Evolutionary conservation across 92 coral and sea anemone genomes (phyloP).

Genomic region (Montipora capitata): DNA sequence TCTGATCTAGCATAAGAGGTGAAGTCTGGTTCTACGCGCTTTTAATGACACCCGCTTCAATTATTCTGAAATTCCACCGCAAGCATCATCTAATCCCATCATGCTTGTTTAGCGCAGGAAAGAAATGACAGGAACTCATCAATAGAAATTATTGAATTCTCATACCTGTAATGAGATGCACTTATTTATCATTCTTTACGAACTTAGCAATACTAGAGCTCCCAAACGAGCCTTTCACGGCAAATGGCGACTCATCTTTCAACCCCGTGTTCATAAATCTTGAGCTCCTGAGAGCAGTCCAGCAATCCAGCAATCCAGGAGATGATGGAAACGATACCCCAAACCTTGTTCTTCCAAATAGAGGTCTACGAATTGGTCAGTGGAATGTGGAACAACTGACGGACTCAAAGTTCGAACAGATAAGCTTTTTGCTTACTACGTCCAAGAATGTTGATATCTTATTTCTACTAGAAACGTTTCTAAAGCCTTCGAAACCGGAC

Average conservation of each 20-base stretch:
- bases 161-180: too few relatives aligned
- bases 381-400: constrained; percentile 62
- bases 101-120: too few relatives aligned
- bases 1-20: too few relatives aligned
- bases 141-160: too few relatives aligned
- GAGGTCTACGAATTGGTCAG: constrained; percentile 58
- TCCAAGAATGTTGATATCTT: constrained; percentile 50
- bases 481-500: constrained; percentile 55
- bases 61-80: too few relatives aligned
- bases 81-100: too few relatives aligned
- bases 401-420: constrained; percentile 70
- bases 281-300: constrained; percentile 46
- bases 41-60: too few relatives aligned
- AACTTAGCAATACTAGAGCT: constrained; percentile 17
- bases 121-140: too few relatives aligned
- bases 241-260: constrained; percentile 62
- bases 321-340: too few relatives aligned
- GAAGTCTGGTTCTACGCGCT: too few relatives aligned
- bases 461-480: constrained; percentile 54
- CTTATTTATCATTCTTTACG: too few relatives aligned
- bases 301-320: neutral
- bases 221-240: constrained; percentile 47
- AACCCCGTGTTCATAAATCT: constrained; percentile 52
- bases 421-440: constrained; percentile 43
- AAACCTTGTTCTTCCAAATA: neutral